Percentiles rank a stretch among this genome's conserved stretches.
Evolutionary conservation across 2,888 invertebrate species (phyloP).

Genomic region (Hedychridium roseum): DNA sequence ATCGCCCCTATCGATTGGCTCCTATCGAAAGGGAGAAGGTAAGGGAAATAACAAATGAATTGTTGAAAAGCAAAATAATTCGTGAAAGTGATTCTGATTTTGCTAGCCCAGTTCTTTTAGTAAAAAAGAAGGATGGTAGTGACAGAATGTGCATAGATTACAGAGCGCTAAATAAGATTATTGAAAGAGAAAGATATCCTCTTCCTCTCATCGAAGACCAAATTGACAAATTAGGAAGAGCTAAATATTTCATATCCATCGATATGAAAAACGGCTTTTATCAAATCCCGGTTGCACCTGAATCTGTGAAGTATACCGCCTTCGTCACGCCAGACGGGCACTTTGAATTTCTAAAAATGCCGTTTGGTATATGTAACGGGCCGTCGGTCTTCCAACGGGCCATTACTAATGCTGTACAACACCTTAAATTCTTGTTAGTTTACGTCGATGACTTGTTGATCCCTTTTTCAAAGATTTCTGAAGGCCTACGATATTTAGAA

Average conservation of each 20-base stretch:
- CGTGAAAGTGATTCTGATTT: conserved; percentile 3
- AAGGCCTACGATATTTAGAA: conserved; percentile 31
- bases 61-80: conserved; percentile 1
- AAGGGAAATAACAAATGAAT: neutral
- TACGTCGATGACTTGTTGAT: conserved; percentile 48
- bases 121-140: conserved; percentile 1
- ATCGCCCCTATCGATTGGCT: conserved; percentile 4
- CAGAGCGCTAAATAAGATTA: conserved; percentile 1
- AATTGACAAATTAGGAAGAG: neutral
- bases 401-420: conserved; percentile 30
- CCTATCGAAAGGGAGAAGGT: neutral
- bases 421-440: conserved; percentile 23
- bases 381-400: conserved; percentile 38
- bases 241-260: neutral
- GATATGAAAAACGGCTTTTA: conserved; percentile 4
- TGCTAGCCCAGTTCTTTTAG: conserved; percentile 2
- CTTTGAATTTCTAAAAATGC: conserved; percentile 40
- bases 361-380: conserved; percentile 45
- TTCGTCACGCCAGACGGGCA: too few species aligned
- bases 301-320: conserved; percentile 25
- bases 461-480: conserved; percentile 24
- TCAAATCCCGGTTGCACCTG: conserved; percentile 6
- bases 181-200: conserved; percentile 5
- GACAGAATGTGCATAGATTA: too few species aligned
- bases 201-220: conserved; percentile 6